Conservation (phyloP, 2,888 invertebrate genomes). For the Coleophora deauratella region DNA sequence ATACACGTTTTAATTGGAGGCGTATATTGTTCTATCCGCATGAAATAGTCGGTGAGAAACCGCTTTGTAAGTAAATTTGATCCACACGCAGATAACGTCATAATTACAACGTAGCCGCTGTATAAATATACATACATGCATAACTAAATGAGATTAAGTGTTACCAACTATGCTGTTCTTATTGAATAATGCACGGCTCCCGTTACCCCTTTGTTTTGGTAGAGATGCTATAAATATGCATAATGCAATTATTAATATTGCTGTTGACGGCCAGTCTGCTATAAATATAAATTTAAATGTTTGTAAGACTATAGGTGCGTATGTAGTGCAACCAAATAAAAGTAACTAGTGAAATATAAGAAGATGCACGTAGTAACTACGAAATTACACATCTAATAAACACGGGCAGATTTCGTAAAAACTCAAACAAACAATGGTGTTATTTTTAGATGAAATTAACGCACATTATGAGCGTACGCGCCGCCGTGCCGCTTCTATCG, state of each 20-base stretch:
- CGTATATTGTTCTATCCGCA: not conserved
- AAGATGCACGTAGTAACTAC: constrained; percentile 1
- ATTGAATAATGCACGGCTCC: constrained; percentile 19
- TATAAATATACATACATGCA: constrained; percentile 45
- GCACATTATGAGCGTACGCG: constrained; percentile 62
- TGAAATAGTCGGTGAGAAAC: constrained; percentile 17
- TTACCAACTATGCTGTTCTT: not conserved
- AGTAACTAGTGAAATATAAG: constrained; percentile 2
- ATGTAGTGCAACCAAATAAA: too few species aligned
- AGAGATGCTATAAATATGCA: constrained; percentile 13
- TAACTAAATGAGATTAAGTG: constrained; percentile 36
- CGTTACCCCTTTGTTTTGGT: constrained; percentile 12
- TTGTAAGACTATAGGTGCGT: too few species aligned
- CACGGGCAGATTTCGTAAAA: constrained; percentile 62
- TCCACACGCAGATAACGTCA: constrained; percentile 37
- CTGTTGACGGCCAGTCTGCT: too few species aligned
- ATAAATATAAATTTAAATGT: too few species aligned
- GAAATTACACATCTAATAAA: constrained; percentile 29
- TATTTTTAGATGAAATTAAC: constrained; percentile 72
- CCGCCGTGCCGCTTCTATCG: constrained; percentile 41
- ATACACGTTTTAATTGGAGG: not conserved
- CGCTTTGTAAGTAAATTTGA: constrained; percentile 48
- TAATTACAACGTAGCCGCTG: constrained; percentile 49
- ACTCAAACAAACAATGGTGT: constrained; percentile 65
- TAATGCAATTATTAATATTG: constrained; percentile 3